A percentile compares a stretch with the other conserved stretches of the same genome.
These are phyloP conservation scores for Oscheius sp. DNA, from an alignment of 2,888 invertebrate genomes.

Conservation along the genomic window DNA sequence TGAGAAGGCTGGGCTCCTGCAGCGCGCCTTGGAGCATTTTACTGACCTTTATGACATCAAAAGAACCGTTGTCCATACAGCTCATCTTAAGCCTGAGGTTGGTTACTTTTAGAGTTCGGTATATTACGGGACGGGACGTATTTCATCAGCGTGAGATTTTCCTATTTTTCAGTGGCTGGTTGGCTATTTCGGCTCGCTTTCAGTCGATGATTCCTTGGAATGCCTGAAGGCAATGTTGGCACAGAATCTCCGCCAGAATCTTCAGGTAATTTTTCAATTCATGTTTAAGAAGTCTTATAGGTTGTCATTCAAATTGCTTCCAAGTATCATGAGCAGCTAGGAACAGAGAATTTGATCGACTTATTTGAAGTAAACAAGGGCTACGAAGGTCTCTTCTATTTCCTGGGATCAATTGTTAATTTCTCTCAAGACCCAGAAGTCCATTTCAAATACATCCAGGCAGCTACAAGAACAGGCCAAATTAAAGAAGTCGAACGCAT, in stretches of 20 bases:
- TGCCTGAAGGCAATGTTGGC: slow-evolving; percentile 96
- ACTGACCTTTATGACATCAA: slow-evolving; percentile 99
- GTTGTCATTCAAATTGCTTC: slow-evolving; percentile 96
- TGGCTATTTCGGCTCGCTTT: slow-evolving; percentile 94
- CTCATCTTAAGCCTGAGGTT: slow-evolving; percentile 78
- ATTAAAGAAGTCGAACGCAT: slow-evolving; percentile 99
- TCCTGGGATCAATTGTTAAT: slow-evolving; percentile 99
- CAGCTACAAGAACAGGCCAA: slow-evolving; percentile 98
- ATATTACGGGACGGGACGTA: too few relatives aligned
- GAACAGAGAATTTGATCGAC: slow-evolving; percentile 93
- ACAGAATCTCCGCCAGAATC: slow-evolving; percentile 86
- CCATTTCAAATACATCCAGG: slow-evolving; percentile 99
- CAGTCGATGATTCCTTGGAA: slow-evolving; percentile 97
- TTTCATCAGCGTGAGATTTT: too few relatives aligned
- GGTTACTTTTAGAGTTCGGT: too few relatives aligned
- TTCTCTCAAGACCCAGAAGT: slow-evolving; percentile 99
- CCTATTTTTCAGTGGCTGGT: too few relatives aligned
- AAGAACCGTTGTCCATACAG: slow-evolving; percentile 89
- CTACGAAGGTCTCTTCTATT: slow-evolving; percentile 96
- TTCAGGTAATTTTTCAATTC: slow-evolving; percentile 69
- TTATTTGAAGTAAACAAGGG: slow-evolving; percentile 98
- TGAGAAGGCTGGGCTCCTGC: slow-evolving; percentile 96
- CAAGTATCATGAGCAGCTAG: slow-evolving; percentile 97
- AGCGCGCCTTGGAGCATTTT: slow-evolving; percentile 93
- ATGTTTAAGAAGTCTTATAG: too few relatives aligned